Conservation (phyloP, 2,113 vertebrate genomes). For the Campylorhamphus procurvoides region DNA sequence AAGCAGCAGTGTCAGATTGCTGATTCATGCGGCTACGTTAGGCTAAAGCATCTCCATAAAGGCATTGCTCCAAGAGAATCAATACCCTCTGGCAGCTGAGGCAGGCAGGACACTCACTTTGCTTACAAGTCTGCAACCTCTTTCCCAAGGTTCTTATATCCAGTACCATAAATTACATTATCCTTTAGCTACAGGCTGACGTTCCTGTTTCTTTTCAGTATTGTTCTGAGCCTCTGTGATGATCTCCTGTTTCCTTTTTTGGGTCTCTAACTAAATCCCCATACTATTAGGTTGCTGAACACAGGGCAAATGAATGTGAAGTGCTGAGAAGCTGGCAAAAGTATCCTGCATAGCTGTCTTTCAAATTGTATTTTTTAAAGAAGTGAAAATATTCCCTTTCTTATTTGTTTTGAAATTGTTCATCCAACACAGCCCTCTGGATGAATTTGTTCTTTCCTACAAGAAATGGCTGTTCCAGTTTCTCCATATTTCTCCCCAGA, state of each 20-base stretch:
- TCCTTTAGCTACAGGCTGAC: neutral
- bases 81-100: accelerated
- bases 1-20: neutral
- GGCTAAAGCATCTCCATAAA: neutral
- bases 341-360: neutral
- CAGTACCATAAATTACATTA: neutral
- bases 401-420: neutral
- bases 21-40: neutral
- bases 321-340: neutral
- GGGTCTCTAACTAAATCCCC: neutral
- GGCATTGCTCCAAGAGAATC: neutral
- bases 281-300: accelerated
- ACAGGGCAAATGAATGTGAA: neutral
- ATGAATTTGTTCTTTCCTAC: neutral
- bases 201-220: neutral
- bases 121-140: accelerated
- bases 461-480: neutral
- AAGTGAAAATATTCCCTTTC: neutral
- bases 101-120: neutral
- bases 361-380: neutral
- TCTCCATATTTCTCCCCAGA: neutral
- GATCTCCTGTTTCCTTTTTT: neutral
- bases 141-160: neutral
- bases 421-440: neutral
- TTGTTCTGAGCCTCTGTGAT: neutral